These are phyloP conservation scores for Leptopterna dolabrata DNA, from an alignment of 2,888 invertebrate genomes.

Conservation along the genomic window DNA sequence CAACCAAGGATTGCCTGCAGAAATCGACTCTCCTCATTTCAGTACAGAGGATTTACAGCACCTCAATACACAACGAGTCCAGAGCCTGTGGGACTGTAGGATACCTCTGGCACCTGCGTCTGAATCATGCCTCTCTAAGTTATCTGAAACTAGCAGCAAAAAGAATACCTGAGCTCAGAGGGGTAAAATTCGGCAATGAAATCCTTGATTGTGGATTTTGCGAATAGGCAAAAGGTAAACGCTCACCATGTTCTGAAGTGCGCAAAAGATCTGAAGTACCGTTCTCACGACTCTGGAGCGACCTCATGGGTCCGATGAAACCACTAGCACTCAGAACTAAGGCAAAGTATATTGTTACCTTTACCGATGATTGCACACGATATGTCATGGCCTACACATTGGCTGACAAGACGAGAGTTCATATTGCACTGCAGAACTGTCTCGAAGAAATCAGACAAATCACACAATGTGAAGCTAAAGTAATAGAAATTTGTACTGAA, in stretches of 20 bases:
- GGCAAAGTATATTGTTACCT: background rate
- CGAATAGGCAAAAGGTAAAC: background rate
- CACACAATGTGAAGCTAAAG: no score
- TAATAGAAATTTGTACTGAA: no score
- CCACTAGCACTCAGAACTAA: background rate
- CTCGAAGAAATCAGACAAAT: background rate
- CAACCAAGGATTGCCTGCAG: no score
- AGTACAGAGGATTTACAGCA: no score
- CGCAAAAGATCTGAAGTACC: background rate
- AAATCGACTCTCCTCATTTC: no score
- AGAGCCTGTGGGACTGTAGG: background rate
- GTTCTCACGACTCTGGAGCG: background rate
- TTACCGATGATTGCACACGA: conserved; percentile 5
- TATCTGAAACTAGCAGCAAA: background rate
- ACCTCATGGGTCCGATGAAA: conserved; percentile 23
- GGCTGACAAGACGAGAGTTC: background rate
- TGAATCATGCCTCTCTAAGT: background rate
- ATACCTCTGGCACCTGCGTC: background rate
- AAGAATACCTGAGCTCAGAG: background rate
- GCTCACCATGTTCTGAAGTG: background rate
- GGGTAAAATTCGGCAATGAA: background rate
- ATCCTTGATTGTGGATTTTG: background rate
- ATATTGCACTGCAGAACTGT: background rate
- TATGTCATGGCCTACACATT: conserved; percentile 7
- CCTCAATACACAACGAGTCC: no score